Base-by-base conservation (phyloP, 2,113 vertebrate genomes). In the Riparia riparia region DNA sequence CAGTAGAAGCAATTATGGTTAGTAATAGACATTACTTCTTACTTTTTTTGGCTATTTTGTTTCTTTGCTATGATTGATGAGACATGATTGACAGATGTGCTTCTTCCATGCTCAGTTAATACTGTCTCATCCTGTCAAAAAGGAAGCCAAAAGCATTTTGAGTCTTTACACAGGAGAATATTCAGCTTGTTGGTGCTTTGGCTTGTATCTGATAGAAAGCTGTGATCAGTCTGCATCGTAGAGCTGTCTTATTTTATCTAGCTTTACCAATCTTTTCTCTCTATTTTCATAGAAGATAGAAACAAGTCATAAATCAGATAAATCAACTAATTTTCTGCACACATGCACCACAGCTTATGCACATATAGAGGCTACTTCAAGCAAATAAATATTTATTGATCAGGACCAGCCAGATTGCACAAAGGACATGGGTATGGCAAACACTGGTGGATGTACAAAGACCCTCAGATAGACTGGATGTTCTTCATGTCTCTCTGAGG, bases 371-470 rank as follows among this genome's bases (percentile, higher is more conserved):
- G 44, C 5, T 57, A 45, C 21, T 77, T 34, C 49, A 69, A 80
- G 32, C 3, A 84, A 54, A 80, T 49, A 79, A 85, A 20, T 41
- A 51, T 16, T 86, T 77, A 50, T 47, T 87, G 37, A 65, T 45
- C 31, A 45, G 29, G 19, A 68, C 13, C 44, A 66, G 39, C 12
- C 53, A 80, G 15, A 50, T 6, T 81, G 17, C 15, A 24, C 37
- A 78, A 42, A 88, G 90, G 6, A 50, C 13, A 17, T 9, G 25
- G 19, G 1, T 57, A 34, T 56, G 6, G 7, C 8, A 64, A 51
- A 21, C 17, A n/a, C 0, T 16, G 2, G 5, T 15, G 37, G 22
- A 39, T 1, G 2, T 31, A 25, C 9, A 21, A 82, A 85, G 45
- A 65, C 45, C 12, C 22, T 78, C 44, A 47, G 41, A 42, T 60